These are phyloP conservation scores for Bolinopsis microptera DNA, from an alignment of 37 sponge, comb jelly and placozoan genomes.

Conservation along the genomic window DNA sequence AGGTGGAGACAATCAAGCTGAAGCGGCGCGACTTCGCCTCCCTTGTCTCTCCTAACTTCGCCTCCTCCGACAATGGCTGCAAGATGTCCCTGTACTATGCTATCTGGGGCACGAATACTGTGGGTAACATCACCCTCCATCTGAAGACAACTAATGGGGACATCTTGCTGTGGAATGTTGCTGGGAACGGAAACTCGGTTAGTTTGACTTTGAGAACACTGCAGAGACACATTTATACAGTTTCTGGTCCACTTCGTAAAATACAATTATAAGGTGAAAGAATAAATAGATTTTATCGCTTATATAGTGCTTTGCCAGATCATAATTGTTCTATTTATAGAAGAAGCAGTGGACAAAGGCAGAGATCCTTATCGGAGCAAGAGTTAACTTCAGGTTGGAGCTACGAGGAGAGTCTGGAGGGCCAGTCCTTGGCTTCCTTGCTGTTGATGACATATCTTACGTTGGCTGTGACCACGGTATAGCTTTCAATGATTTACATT, in stretches of 20 bases:
- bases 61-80: conserved; percentile 39
- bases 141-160: background rate
- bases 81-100: conserved; percentile 50
- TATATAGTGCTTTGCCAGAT: too few relatives aligned
- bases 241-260: too few relatives aligned
- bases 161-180: conserved; percentile 40
- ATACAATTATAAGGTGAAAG: too few relatives aligned
- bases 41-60: conserved; percentile 38
- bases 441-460: conserved; percentile 60
- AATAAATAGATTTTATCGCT: too few relatives aligned
- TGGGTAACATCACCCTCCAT: conserved; percentile 44
- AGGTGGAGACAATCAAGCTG: conserved; percentile 38
- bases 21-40: conserved; percentile 3
- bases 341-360: conserved; percentile 46
- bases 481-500: too few relatives aligned
- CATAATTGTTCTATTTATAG: too few relatives aligned
- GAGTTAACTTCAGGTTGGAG: conserved; percentile 41
- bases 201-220: too few relatives aligned
- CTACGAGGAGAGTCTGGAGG: conserved; percentile 51
- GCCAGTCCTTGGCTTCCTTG: conserved; percentile 12
- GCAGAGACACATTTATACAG: too few relatives aligned
- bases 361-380: background rate
- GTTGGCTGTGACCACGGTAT: conserved; percentile 47
- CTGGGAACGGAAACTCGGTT: conserved; percentile 42
- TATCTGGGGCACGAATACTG: conserved; percentile 58